phyloP scores from a whole-genome alignment of 2,113 vertebrate genomes.

The Pluvianellus socialis region DNA sequence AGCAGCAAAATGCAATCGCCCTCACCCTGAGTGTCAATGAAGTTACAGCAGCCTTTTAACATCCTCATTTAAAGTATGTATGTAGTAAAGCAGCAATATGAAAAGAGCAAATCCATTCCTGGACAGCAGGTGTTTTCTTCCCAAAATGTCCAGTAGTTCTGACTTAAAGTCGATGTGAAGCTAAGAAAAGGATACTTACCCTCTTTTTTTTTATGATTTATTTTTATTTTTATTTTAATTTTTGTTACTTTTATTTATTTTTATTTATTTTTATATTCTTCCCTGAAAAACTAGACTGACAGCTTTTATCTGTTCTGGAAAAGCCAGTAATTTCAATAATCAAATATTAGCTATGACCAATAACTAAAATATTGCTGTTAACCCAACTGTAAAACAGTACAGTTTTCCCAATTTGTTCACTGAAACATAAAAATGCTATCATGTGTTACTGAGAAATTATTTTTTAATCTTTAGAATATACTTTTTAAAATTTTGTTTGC shows the following conservation, averaged over 20 bases:
- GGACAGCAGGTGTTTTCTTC: neutral
- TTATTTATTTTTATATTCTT: neutral
- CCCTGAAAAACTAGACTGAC: neutral
- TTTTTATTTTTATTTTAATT: neutral
- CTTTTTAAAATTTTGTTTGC: neutral
- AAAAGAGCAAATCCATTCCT: neutral
- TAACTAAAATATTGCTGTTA: neutral
- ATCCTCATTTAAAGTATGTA: neutral
- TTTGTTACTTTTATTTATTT: neutral
- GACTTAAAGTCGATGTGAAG: constrained; percentile 5
- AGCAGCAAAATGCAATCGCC: neutral
- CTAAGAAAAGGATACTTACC: neutral
- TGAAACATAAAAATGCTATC: neutral
- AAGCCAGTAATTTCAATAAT: neutral
- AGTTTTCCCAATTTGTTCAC: neutral
- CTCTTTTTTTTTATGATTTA: neutral
- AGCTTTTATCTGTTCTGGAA: neutral
- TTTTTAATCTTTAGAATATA: neutral
- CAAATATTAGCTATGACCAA: neutral
- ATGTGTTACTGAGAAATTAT: neutral
- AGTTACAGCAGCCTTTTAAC: neutral
- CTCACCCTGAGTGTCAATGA: neutral
- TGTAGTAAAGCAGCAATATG: neutral
- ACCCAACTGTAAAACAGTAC: neutral
- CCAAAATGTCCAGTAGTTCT: neutral